Conservation (phyloP, 2,888 invertebrate genomes). For the Cotesia congregata region DNA sequence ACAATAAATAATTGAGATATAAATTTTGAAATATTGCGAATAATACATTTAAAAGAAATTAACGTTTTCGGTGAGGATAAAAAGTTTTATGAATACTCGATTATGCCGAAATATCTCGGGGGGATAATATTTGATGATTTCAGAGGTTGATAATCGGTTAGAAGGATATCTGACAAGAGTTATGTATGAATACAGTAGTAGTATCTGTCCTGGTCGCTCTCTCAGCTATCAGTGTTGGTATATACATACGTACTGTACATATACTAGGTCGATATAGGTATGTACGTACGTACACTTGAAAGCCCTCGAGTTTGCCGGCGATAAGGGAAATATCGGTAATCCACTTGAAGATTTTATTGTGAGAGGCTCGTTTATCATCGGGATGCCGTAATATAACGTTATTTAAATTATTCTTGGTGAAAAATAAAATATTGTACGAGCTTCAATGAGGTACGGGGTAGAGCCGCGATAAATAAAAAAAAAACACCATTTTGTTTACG, state of each 20-base stretch:
- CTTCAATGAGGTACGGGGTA: too few relatives aligned
- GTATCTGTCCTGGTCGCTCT: background rate
- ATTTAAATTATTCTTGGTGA: constrained; percentile 17
- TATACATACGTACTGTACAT: too few relatives aligned
- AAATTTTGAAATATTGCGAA: background rate
- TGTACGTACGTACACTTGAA: constrained; percentile 43
- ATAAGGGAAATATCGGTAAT: constrained; percentile 52
- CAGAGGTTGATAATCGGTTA: background rate
- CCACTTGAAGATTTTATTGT: constrained; percentile 45
- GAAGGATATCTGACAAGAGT: background rate
- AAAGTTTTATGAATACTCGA: background rate
- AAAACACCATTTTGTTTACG: too few relatives aligned
- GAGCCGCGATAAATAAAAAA: background rate
- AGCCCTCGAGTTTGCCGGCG: constrained; percentile 48
- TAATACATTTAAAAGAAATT: background rate
- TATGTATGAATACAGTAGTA: background rate
- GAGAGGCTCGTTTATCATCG: constrained; percentile 60
- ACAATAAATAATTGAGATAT: background rate
- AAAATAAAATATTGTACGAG: background rate
- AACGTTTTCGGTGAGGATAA: background rate
- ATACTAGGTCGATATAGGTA: constrained; percentile 7
- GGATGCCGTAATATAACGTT: constrained; percentile 43
- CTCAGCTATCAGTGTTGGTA: background rate
- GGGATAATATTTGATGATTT: background rate
- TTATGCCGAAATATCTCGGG: background rate